Evolutionary conservation across 2,888 invertebrate genomes (phyloP).

Genomic region (Galerucella nymphaeae): DNA sequence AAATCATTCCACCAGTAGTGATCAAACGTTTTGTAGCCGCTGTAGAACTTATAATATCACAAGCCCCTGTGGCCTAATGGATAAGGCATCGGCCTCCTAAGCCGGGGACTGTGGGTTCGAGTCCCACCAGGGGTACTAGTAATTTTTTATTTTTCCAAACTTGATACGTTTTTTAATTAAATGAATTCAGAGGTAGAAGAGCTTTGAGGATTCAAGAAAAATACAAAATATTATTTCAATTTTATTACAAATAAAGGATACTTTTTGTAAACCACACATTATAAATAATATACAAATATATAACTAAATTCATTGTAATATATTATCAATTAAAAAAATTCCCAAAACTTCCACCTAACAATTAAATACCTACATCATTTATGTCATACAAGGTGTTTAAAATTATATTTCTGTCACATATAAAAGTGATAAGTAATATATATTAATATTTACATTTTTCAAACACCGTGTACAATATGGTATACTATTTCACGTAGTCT

Average conservation of each 20-base stretch:
- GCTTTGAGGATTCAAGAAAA: not conserved
- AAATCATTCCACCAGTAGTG: too few species aligned
- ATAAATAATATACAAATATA: not conserved
- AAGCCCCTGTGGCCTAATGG: slow-evolving; percentile 85
- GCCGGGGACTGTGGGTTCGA: slow-evolving; percentile 88
- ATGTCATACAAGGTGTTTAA: slow-evolving; percentile 5
- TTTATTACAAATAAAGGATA: slow-evolving; percentile 13
- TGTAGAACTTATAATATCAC: not conserved
- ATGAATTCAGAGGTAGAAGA: not conserved
- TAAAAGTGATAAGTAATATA: not conserved
- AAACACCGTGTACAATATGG: slow-evolving; percentile 5
- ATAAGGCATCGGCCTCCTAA: slow-evolving; percentile 89
- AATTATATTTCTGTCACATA: not conserved
- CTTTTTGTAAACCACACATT: not conserved
- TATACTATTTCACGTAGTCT: too few species aligned
- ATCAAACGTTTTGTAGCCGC: too few species aligned
- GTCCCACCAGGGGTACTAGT: slow-evolving; percentile 83
- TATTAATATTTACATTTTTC: slow-evolving; percentile 6
- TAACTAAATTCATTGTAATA: not conserved
- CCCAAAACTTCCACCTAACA: slow-evolving; percentile 2
- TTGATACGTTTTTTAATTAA: not conserved
- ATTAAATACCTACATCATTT: not conserved
- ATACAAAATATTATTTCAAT: not conserved
- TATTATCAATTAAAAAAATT: not conserved
- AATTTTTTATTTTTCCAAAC: slow-evolving; percentile 9